Percentiles rank a stretch among this genome's conserved stretches.
Evolutionary conservation across 2,113 vertebrate species (phyloP).

Genomic region (Aspiorhynchus laticeps): DNA sequence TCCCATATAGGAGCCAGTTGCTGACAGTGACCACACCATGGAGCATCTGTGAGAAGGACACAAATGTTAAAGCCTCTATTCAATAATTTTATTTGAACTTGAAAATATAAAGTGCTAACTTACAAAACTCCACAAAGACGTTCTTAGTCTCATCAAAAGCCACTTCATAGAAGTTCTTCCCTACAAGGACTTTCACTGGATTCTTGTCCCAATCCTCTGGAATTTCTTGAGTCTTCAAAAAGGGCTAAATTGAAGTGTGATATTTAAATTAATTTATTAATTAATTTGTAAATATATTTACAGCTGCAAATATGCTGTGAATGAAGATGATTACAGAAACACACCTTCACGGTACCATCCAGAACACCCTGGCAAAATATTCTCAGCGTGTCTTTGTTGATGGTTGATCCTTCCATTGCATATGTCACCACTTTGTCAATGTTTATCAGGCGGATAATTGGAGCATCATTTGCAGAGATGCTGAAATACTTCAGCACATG

Average conservation of each 20-base stretch:
- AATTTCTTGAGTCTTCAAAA: slow-evolving; percentile 79
- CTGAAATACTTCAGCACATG: slow-evolving; percentile 84
- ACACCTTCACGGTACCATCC: slow-evolving; percentile 79
- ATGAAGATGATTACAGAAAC: background rate
- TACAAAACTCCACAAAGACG: slow-evolving; percentile 95
- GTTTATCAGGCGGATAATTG: slow-evolving; percentile 80
- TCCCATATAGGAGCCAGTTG: slow-evolving; percentile 86
- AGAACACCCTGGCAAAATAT: slow-evolving; percentile 78
- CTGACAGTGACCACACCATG: slow-evolving; percentile 92
- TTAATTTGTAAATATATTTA: no score
- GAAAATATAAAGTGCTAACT: slow-evolving; percentile 65
- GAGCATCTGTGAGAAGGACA: slow-evolving; percentile 78
- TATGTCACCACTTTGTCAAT: slow-evolving; percentile 83
- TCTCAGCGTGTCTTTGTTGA: slow-evolving; percentile 65
- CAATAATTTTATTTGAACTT: background rate
- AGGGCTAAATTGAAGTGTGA: slow-evolving; percentile 72
- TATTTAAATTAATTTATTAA: background rate
- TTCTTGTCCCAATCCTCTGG: slow-evolving; percentile 87
- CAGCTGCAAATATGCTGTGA: no score
- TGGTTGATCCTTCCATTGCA: slow-evolving; percentile 26
- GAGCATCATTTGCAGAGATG: slow-evolving; percentile 70
- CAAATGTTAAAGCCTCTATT: background rate
- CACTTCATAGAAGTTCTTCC: slow-evolving; percentile 90
- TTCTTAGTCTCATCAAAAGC: slow-evolving; percentile 87
- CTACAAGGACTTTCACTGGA: slow-evolving; percentile 88